These are phyloP conservation scores for Sprattus sprattus DNA, from an alignment of 2,113 vertebrate species.

Conservation along the genomic window DNA sequence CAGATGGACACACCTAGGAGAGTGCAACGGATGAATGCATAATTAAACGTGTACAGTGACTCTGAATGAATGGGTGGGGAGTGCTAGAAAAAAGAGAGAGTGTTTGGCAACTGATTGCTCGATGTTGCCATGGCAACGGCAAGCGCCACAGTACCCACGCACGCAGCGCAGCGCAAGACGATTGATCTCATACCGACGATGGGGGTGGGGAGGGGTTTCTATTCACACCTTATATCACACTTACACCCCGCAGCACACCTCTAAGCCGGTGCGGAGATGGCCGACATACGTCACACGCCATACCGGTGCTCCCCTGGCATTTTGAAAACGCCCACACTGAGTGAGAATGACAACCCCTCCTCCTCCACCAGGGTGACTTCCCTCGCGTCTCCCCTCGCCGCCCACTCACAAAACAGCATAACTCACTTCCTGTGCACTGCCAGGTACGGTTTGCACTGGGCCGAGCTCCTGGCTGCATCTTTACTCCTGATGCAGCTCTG, in stretches of 20 bases:
- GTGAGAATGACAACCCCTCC: no score
- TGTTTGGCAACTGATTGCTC: background rate
- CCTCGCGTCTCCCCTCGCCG: constrained; percentile 8
- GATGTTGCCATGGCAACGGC: constrained; percentile 42
- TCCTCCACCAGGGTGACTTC: constrained; percentile 35
- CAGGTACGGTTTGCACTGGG: background rate
- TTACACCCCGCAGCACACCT: background rate
- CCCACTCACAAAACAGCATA: constrained; percentile 31
- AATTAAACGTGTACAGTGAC: no score
- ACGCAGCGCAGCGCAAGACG: background rate
- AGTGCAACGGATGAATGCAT: background rate
- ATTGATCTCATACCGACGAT: background rate
- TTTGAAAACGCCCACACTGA: constrained; percentile 34
- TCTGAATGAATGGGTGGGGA: constrained; percentile 23
- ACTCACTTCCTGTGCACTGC: constrained; percentile 42
- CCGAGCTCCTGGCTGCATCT: no score
- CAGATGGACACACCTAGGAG: constrained; percentile 5
- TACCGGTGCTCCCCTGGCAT: constrained; percentile 36
- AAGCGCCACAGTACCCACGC: background rate
- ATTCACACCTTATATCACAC: background rate
- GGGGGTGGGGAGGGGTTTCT: background rate
- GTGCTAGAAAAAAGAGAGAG: constrained; percentile 36
- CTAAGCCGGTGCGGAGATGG: background rate
- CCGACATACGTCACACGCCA: constrained; percentile 20
- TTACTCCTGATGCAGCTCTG: background rate